Percentiles rank a stretch among this genome's conserved stretches.
phyloP scores from a whole-genome alignment of 1,140 invertebrate species.

The Anastrepha obliqua region DNA sequence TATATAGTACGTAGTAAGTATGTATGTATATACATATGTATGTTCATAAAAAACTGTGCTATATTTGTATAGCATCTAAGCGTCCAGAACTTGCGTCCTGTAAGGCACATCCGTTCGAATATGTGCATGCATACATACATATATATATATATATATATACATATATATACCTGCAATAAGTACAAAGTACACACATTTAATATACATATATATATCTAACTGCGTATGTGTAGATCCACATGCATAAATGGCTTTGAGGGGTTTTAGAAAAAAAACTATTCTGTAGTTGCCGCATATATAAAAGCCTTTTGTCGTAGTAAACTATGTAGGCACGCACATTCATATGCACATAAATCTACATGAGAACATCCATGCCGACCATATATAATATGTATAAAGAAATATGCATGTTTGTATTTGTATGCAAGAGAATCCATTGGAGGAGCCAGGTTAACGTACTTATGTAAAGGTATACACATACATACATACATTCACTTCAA shows the following conservation, averaged over 20 bases:
- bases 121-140: background rate
- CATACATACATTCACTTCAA: too few species aligned
- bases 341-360: background rate
- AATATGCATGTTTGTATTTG: background rate
- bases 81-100: too few species aligned
- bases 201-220: too few species aligned
- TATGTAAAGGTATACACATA: background rate
- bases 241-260: background rate
- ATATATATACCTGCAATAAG: background rate
- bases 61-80: too few species aligned
- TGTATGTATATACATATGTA: too few species aligned
- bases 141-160: background rate
- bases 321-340: background rate
- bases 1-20: too few species aligned
- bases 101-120: too few species aligned
- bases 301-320: background rate
- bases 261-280: background rate
- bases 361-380: too few species aligned
- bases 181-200: too few species aligned
- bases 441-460: background rate
- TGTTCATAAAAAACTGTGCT: too few species aligned
- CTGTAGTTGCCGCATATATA: background rate
- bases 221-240: background rate
- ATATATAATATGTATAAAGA: too few species aligned
- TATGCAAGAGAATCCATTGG: background rate